Conservation (phyloP, 2,797 vertebrate genomes). For the Borostomias antarcticus region DNA sequence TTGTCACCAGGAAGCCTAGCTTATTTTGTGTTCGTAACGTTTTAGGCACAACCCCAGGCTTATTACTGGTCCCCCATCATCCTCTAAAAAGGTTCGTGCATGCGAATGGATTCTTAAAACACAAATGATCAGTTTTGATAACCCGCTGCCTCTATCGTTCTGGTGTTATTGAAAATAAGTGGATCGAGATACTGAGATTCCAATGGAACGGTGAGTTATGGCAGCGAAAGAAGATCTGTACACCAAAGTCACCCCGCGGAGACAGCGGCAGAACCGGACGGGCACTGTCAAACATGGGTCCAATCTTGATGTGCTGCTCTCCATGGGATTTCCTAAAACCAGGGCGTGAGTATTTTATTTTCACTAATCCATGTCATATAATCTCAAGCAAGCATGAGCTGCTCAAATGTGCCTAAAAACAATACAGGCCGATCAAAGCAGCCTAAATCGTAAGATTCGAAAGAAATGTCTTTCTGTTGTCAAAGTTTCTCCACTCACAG, state of each 20-base stretch:
- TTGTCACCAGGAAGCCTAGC: constrained; percentile 56
- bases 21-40: constrained; percentile 43
- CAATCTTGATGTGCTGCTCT: constrained; percentile 89
- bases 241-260: constrained; percentile 90
- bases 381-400: neutral
- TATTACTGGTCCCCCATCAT: constrained; percentile 41
- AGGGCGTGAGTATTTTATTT: constrained; percentile 87
- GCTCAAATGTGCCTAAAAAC: too few species aligned
- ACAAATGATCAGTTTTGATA: constrained; percentile 39
- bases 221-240: constrained; percentile 92
- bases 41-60: constrained; percentile 41
- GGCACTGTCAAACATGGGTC: constrained; percentile 90
- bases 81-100: constrained; percentile 31
- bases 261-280: constrained; percentile 85
- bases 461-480: neutral
- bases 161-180: constrained; percentile 36
- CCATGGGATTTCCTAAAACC: constrained; percentile 94
- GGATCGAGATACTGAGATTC: constrained; percentile 47
- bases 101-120: constrained; percentile 27
- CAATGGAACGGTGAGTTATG: constrained; percentile 81
- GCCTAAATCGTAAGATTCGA: neutral
- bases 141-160: constrained; percentile 24
- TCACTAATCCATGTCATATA: too few species aligned
- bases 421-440: neutral
- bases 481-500: constrained; percentile 1